phyloP scores from a whole-genome alignment of 23 tunicate species.

The Pegea sp. region DNA sequence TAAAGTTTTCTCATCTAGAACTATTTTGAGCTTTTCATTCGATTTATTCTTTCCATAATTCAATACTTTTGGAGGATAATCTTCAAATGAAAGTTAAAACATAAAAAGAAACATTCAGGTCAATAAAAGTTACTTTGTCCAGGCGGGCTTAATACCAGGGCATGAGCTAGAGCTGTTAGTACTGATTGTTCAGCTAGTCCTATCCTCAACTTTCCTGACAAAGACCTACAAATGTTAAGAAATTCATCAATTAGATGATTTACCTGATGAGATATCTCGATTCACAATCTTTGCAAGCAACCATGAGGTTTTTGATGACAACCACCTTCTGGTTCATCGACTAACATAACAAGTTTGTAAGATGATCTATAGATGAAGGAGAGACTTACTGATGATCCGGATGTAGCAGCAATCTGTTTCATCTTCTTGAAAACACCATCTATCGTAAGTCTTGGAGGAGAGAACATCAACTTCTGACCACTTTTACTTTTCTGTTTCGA shows the following conservation, averaged over 20 bases:
- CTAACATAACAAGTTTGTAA: no score
- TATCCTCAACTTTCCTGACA: constrained; percentile 81
- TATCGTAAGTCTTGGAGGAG: constrained; percentile 65
- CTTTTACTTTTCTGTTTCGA: constrained; percentile 25
- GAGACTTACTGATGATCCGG: constrained; percentile 68
- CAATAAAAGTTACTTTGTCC: constrained; percentile 51
- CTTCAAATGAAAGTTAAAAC: constrained; percentile 5
- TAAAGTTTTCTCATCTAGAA: constrained; percentile 53
- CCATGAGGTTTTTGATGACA: constrained; percentile 54
- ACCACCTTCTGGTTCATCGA: constrained; percentile 69
- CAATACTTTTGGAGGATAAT: constrained; percentile 35
- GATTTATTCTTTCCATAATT: constrained; percentile 34
- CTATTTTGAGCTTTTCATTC: constrained; percentile 21
- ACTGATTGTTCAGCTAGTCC: constrained; percentile 95
- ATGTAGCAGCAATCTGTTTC: constrained; percentile 66
- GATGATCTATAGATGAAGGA: no score
- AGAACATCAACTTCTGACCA: constrained; percentile 87
- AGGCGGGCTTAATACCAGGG: constrained; percentile 66
- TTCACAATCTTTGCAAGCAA: constrained; percentile 83
- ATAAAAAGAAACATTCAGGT: not conserved
- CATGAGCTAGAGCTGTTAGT: constrained; percentile 70
- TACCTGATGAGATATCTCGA: constrained; percentile 66
- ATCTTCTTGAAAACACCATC: constrained; percentile 57
- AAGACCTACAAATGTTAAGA: constrained; percentile 31
- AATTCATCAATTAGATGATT: not conserved